These are phyloP conservation scores for human (Homo sapiens) DNA, from an alignment of 2,113 vertebrate species.

Conservation along the genomic window GRCh38 chr1:200035001-200035500, in stretches of 20 bases:
- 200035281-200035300: neutral
- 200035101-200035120: neutral
- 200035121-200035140: neutral
- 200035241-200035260: neutral
- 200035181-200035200: neutral
- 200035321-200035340: neutral
- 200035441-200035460: neutral
- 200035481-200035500: constrained; percentile 34
- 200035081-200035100: neutral
- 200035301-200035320: neutral
- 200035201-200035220: neutral
- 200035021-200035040: neutral
- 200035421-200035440: neutral
- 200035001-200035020: neutral
- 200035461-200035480: neutral
- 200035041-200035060: neutral
- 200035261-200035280: neutral
- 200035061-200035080: neutral
- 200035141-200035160: neutral
- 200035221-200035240: neutral
- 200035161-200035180: neutral
- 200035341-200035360: neutral
- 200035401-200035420: neutral
- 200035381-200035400: neutral
- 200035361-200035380: neutral